Percentiles rank a stretch among this genome's conserved stretches.
Evolutionary conservation across 2,797 vertebrate genomes (phyloP).

Genomic region (Xiphophorus birchmanni): DNA sequence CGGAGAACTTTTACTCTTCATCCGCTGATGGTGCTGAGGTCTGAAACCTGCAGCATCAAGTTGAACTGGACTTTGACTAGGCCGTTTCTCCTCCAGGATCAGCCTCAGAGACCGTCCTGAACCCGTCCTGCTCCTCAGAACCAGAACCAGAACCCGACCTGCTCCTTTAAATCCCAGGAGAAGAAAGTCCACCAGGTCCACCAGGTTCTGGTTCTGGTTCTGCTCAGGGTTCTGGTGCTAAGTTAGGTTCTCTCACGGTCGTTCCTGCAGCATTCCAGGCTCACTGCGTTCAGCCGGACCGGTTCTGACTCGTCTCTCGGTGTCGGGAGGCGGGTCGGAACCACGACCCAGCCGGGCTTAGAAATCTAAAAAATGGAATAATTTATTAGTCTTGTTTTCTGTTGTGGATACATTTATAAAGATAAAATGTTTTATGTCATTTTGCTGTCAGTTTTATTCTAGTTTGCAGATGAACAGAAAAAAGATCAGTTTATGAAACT

Average conservation of each 20-base stretch:
- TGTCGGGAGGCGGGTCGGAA: not conserved
- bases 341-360: not conserved
- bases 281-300: not conserved
- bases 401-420: not conserved
- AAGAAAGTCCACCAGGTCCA: not conserved
- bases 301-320: not conserved
- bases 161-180: not conserved
- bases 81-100: not conserved
- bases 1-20: constrained; percentile 72
- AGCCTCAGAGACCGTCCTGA: not conserved
- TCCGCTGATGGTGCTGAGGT: not conserved
- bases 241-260: not conserved
- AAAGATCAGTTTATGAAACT: not conserved
- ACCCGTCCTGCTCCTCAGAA: not conserved
- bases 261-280: not conserved
- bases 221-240: not conserved
- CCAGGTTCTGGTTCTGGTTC: not conserved
- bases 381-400: not conserved
- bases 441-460: not conserved
- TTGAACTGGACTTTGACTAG: not conserved
- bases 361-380: not conserved
- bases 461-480: not conserved
- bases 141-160: not conserved
- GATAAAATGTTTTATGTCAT: not conserved
- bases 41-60: not conserved